These are phyloP conservation scores for Sinocyclocheilus anshuiensis DNA, from an alignment of 2,113 vertebrate genomes.

Conservation along the genomic window DNA sequence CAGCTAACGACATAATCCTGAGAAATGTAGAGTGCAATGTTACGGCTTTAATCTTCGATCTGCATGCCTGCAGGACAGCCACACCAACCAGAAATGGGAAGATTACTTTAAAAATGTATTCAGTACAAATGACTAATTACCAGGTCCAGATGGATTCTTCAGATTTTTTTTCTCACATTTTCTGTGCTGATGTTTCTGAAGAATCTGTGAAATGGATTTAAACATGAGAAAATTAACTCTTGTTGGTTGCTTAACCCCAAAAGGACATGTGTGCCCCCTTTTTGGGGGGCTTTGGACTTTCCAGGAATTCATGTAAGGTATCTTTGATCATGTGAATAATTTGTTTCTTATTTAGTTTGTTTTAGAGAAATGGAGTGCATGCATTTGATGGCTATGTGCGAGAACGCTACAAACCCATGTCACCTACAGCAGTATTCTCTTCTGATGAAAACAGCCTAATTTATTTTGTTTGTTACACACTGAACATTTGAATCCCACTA, in stretches of 20 bases:
- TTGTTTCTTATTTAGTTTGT: neutral
- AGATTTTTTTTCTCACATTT: neutral
- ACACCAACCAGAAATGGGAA: neutral
- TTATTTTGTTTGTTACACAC: neutral
- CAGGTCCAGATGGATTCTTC: neutral
- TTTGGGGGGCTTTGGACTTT: neutral
- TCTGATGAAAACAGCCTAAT: neutral
- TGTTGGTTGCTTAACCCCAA: too few species aligned
- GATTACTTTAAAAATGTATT: neutral
- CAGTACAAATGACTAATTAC: neutral
- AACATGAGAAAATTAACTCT: neutral
- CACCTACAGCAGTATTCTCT: neutral
- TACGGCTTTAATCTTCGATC: conserved; percentile 14
- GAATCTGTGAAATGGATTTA: neutral
- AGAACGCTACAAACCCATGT: neutral
- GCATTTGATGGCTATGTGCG: neutral
- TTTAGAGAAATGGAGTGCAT: neutral
- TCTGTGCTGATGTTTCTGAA: neutral
- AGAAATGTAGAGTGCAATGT: conserved; percentile 47
- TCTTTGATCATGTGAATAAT: neutral
- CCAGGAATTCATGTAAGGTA: neutral
- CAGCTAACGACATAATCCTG: conserved; percentile 54
- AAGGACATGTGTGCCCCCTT: neutral
- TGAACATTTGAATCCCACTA: neutral
- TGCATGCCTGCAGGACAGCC: conserved; percentile 13